These are phyloP conservation scores for Platorchestia sp. DNA, from an alignment of 1,140 invertebrate species.

Conservation along the genomic window DNA sequence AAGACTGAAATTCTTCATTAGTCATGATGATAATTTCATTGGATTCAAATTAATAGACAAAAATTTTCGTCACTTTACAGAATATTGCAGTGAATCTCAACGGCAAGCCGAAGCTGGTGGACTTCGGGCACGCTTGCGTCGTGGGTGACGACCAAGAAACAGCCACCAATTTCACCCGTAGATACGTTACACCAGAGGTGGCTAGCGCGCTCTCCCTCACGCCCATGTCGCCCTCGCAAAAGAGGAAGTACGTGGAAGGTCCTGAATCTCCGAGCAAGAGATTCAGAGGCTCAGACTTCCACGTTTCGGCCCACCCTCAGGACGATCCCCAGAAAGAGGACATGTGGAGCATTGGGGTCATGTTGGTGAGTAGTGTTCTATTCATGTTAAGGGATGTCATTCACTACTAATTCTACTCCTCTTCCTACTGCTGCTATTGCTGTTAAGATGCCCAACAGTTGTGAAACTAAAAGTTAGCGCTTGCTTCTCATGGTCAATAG, in stretches of 20 bases:
- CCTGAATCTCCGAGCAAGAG: background rate
- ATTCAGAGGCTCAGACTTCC: background rate
- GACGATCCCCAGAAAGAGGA: background rate
- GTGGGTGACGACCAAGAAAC: background rate
- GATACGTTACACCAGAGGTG: background rate
- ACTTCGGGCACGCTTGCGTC: background rate
- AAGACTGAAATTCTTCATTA: background rate
- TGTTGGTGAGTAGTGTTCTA: background rate
- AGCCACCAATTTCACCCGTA: background rate
- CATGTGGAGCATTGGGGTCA: conserved; percentile 16
- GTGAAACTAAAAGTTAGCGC: too few species aligned
- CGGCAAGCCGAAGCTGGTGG: background rate
- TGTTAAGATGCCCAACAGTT: too few species aligned
- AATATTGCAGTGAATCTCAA: background rate
- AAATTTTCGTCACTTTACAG: background rate
- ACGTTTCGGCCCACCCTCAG: background rate
- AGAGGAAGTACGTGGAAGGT: background rate
- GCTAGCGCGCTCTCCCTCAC: background rate
- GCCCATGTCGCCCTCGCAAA: background rate
- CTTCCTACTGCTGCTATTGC: too few species aligned
- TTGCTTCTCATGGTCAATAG: too few species aligned
- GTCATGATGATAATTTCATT: background rate
- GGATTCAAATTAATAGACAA: background rate
- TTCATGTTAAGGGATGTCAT: background rate
- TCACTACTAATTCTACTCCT: too few species aligned